These are phyloP conservation scores for Xanthia togata DNA, from an alignment of 2,888 invertebrate genomes.

Conservation along the genomic window DNA sequence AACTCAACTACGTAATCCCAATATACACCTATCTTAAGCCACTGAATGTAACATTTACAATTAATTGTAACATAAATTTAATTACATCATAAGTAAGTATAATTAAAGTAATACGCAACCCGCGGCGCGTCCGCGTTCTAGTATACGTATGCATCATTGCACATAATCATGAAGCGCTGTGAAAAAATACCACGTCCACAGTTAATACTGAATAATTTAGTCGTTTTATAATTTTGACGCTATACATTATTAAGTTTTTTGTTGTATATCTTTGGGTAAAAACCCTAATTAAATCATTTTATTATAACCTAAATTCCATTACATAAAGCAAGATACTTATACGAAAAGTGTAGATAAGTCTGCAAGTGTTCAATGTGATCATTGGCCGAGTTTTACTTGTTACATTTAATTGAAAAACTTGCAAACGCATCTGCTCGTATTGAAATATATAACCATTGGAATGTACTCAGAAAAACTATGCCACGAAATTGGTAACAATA, in stretches of 20 bases:
- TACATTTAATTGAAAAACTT: conserved; percentile 34
- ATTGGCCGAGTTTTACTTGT: not conserved
- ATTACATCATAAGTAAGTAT: conserved; percentile 72
- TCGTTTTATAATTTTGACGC: conserved; percentile 60
- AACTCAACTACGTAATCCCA: conserved; percentile 79
- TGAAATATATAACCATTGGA: conserved; percentile 58
- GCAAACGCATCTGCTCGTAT: conserved; percentile 50
- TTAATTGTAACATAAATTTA: conserved; percentile 77
- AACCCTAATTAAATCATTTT: conserved; percentile 54
- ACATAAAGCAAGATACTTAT: conserved; percentile 35
- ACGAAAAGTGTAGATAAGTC: conserved; percentile 39
- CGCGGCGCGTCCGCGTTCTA: conserved; percentile 65
- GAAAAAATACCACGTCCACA: conserved; percentile 74
- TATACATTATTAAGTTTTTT: conserved; percentile 57
- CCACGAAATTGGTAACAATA: conserved; percentile 61
- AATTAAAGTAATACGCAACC: conserved; percentile 64
- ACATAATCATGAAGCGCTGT: conserved; percentile 71
- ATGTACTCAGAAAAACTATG: conserved; percentile 61
- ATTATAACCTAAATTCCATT: conserved; percentile 56
- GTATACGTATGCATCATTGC: conserved; percentile 63
- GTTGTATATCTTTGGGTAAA: conserved; percentile 42
- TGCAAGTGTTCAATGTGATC: conserved; percentile 34
- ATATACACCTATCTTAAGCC: conserved; percentile 84
- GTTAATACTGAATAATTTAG: conserved; percentile 84
- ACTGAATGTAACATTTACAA: conserved; percentile 84